Percentiles rank a stretch among this genome's conserved stretches.
phyloP scores from a whole-genome alignment of 1,140 invertebrate genomes.

The Cherax quadricarinatus region DNA sequence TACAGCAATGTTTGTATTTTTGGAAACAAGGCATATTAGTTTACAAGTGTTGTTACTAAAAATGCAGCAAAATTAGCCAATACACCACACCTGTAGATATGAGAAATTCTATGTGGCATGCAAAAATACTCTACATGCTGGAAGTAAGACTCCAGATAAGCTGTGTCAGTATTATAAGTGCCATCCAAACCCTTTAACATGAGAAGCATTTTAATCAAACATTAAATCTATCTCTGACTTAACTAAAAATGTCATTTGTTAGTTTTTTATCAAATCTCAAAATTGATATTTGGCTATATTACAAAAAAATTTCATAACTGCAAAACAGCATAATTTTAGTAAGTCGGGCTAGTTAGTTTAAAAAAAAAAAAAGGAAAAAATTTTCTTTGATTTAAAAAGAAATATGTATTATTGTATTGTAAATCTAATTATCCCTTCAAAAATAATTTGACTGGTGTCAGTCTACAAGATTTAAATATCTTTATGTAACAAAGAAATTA shows the following conservation, averaged over 20 bases:
- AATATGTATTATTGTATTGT: neutral
- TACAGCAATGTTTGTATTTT: too few relatives aligned
- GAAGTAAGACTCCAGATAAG: neutral
- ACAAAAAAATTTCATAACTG: too few relatives aligned
- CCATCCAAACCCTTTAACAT: neutral
- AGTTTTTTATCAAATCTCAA: neutral
- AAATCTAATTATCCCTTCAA: neutral
- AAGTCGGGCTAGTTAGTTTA: too few relatives aligned
- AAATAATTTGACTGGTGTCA: neutral
- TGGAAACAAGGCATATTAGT: too few relatives aligned
- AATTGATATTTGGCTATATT: too few relatives aligned
- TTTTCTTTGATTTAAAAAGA: too few relatives aligned
- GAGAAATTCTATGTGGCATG: neutral
- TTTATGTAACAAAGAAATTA: neutral
- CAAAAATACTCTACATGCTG: neutral
- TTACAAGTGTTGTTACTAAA: neutral
- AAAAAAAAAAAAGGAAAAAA: too few relatives aligned
- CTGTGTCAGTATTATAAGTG: neutral
- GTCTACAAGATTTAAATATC: neutral
- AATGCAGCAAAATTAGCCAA: neutral
- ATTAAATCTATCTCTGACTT: neutral
- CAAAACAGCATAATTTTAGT: too few relatives aligned
- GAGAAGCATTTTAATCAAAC: neutral
- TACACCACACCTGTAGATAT: neutral
- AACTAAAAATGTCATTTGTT: neutral